Base-by-base conservation (phyloP, 2,797 vertebrate genomes). In the Paramormyrops hopkinsi region DNA sequence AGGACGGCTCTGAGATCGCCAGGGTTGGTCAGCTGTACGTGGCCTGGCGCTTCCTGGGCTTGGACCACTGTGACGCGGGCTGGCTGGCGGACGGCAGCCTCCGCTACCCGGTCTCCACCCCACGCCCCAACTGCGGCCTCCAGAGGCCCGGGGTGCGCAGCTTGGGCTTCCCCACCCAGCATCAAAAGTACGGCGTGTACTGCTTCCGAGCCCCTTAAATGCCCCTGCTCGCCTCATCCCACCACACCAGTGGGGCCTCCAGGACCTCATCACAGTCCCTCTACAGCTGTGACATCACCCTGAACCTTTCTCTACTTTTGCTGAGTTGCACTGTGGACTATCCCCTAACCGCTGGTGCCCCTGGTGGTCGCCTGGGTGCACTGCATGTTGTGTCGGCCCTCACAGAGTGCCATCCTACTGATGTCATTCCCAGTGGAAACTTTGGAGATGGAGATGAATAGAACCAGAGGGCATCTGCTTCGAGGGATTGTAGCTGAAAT, bases 1-100 rank as follows among this genome's bases (percentile, higher is more conserved):
- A 96, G 0, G 94, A 95, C 0, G 92, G 95, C 0, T 95, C 96
- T 0, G 92, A 93, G 88, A 95, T 98, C 0, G 96, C 97, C 88
- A 97, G 92, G 41, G 97, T 98, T 54, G 97, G 97, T 53, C 97
- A 98, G 82, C 95, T 98, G 37, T 98, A 96, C 44, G 95, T 96
- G 0, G 97, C 97, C 22, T 98, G 98, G 97, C 97, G 94, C 90
- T 95, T 97, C 90, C 69, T 9, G 0, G 95, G 93, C 17, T 91
- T 98, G 92, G 97, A 98, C 88, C 94, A 90, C 88, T 98, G 98
- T 0, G 94, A 94, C 0, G 96, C 96, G 0, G 97, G 97, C 90
- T 98, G 97, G 98, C 92, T 98, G 92, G 96, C 96, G 0, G 97
- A 98, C 0, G 97, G 96, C 89, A 97, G 97, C 0, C 92, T 96